Evolutionary conservation across 2,888 invertebrate species (phyloP).

Genomic region (Apodemia duryi): DNA sequence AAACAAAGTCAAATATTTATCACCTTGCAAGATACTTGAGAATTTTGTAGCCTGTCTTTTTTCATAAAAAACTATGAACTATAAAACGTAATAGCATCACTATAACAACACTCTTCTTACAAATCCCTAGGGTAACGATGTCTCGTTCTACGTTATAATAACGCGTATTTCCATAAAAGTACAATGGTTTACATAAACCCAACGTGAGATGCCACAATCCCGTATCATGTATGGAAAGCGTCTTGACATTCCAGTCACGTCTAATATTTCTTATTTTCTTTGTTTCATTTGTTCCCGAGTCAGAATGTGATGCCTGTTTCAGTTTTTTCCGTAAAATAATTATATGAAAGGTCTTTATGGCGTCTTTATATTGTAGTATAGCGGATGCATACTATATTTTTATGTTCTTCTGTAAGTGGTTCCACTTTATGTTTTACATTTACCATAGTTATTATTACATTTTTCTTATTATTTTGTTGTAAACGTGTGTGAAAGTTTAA

Average conservation of each 20-base stretch:
- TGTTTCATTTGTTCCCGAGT: slow-evolving; percentile 71
- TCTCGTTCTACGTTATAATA: slow-evolving; percentile 48
- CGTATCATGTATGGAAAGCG: slow-evolving; percentile 57
- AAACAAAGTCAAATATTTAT: neutral
- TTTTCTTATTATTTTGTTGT: too few relatives aligned
- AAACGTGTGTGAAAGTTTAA: too few relatives aligned
- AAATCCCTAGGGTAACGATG: slow-evolving; percentile 41
- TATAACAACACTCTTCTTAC: slow-evolving; percentile 37
- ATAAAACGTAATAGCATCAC: slow-evolving; percentile 31
- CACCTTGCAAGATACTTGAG: neutral
- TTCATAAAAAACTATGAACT: slow-evolving; percentile 17
- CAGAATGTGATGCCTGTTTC: slow-evolving; percentile 51
- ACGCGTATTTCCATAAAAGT: slow-evolving; percentile 55
- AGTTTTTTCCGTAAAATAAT: slow-evolving; percentile 50
- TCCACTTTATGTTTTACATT: neutral
- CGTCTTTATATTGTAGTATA: slow-evolving; percentile 20
- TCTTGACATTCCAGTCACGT: slow-evolving; percentile 71
- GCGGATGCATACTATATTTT: neutral
- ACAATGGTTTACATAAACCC: slow-evolving; percentile 53
- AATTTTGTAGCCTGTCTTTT: slow-evolving; percentile 9
- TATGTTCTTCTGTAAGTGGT: neutral
- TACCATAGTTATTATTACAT: neutral
- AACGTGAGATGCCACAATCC: slow-evolving; percentile 49
- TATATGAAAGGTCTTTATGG: slow-evolving; percentile 25
- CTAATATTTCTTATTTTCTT: slow-evolving; percentile 77